These are phyloP conservation scores for Pelecanoides urinatrix DNA, from an alignment of 2,113 vertebrate genomes.

Conservation along the genomic window DNA sequence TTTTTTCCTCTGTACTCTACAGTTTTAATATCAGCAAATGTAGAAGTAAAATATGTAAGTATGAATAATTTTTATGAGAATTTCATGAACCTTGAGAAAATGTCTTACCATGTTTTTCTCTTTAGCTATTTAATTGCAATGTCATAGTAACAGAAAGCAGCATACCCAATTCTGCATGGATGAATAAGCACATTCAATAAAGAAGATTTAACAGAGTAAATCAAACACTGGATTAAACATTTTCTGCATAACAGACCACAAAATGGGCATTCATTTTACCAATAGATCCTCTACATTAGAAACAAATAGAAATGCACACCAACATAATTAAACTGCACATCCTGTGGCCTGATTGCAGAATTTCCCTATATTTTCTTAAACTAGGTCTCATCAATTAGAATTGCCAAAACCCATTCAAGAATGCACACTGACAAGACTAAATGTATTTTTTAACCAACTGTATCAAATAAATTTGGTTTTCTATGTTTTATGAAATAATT, in stretches of 20 bases:
- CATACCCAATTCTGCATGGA: constrained; percentile 74
- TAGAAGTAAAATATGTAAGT: constrained; percentile 30
- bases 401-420: constrained; percentile 36
- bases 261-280: constrained; percentile 80
- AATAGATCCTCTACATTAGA: constrained; percentile 68
- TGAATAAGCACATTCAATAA: constrained; percentile 80
- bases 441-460: neutral
- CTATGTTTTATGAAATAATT: constrained; percentile 2
- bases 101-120: constrained; percentile 65
- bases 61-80: constrained; percentile 70
- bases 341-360: constrained; percentile 59
- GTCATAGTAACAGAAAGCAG: constrained; percentile 79
- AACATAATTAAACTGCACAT: constrained; percentile 71
- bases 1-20: neutral
- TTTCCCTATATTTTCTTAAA: constrained; percentile 65
- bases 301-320: constrained; percentile 72
- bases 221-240: constrained; percentile 80
- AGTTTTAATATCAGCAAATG: constrained; percentile 4
- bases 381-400: constrained; percentile 57
- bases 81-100: constrained; percentile 70
- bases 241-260: constrained; percentile 83
- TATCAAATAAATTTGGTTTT: neutral
- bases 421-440: neutral
- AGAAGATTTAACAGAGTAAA: constrained; percentile 81
- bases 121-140: constrained; percentile 78